Conservation (phyloP, 2,797 vertebrate species). For the Hirundo rustica region DNA sequence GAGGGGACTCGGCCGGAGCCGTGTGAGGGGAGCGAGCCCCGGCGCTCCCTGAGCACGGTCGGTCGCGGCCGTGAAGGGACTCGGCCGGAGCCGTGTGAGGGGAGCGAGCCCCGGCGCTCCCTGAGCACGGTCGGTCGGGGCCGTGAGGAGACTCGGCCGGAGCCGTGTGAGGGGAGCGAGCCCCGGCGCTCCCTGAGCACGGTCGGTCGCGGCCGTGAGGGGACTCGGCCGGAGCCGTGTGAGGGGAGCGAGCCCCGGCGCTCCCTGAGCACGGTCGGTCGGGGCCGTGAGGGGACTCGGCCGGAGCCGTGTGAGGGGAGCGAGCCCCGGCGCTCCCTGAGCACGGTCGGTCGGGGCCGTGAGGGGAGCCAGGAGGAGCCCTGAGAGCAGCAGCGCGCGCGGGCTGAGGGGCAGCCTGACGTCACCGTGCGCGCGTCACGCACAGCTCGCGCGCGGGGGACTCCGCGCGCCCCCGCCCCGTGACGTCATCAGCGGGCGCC, state of each 20-base stretch:
- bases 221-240: too few species aligned
- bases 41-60: rapidly evolving
- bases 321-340: background rate
- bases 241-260: too few species aligned
- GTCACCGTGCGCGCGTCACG: background rate
- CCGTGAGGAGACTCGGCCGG: background rate
- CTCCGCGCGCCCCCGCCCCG: background rate
- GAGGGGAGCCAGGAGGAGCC: background rate
- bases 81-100: background rate
- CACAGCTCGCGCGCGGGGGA: background rate
- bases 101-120: too few species aligned
- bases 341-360: background rate
- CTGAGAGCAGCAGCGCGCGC: background rate
- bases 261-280: too few species aligned
- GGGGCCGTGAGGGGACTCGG: background rate
- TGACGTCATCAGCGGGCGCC: background rate
- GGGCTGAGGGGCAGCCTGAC: background rate
- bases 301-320: background rate
- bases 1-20: background rate
- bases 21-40: background rate
- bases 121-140: too few species aligned
- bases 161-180: background rate
- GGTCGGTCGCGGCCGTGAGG: too few species aligned
- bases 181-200: too few species aligned
- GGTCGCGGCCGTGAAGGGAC: background rate